phyloP scores from a whole-genome alignment of 2,797 vertebrate genomes.

The Rhinichthys osculus region DNA sequence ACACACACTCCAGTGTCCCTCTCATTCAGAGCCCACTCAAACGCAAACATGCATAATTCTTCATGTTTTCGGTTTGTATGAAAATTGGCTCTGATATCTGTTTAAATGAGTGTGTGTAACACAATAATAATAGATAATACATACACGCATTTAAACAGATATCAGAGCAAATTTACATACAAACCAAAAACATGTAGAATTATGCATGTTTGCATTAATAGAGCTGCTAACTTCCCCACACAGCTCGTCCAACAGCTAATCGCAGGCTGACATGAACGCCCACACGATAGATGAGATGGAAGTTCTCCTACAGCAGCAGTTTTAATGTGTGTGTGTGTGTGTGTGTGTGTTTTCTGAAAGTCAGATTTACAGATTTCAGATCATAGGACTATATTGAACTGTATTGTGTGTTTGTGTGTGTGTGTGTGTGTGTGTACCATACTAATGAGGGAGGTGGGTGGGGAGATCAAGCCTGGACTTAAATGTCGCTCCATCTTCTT shows the following conservation, averaged over 20 bases:
- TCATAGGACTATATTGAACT: constrained; percentile 16
- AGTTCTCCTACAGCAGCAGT: background rate
- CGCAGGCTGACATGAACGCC: constrained; percentile 13
- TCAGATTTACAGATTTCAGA: constrained; percentile 32
- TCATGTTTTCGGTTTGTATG: constrained; percentile 7
- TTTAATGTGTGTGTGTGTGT: background rate
- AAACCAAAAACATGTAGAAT: constrained; percentile 6
- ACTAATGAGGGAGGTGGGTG: constrained; percentile 79
- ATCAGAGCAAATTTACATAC: constrained; percentile 5
- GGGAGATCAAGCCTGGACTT: constrained; percentile 70
- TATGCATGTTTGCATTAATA: background rate
- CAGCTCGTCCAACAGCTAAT: background rate
- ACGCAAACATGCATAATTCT: constrained; percentile 2
- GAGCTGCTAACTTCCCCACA: background rate
- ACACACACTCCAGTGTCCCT: background rate
- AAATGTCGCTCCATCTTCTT: constrained; percentile 70
- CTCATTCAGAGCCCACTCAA: background rate
- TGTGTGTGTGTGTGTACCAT: constrained; percentile 74
- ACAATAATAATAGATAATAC: background rate
- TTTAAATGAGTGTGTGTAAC: background rate
- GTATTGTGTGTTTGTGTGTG: constrained; percentile 66
- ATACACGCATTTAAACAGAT: constrained; percentile 2
- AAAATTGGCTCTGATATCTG: constrained; percentile 9
- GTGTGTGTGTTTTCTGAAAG: constrained; percentile 48
- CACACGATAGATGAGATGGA: constrained; percentile 28